Evolutionary conservation across 1,140 invertebrate species (phyloP).

Genomic region (Leptopilina boulardi): DNA sequence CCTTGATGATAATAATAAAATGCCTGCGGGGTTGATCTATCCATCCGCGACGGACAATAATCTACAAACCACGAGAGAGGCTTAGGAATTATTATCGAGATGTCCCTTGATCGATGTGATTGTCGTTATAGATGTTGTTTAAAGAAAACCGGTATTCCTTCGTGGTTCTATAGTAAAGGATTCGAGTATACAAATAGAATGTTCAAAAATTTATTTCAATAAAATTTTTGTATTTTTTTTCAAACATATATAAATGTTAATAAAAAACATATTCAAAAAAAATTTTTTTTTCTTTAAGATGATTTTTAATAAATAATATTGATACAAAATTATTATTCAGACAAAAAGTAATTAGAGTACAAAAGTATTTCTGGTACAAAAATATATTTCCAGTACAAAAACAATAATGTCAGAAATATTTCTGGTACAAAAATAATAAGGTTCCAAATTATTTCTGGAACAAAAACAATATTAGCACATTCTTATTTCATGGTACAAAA

Average conservation of each 20-base stretch:
- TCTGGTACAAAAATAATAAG: not conserved
- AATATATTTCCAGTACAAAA: no score
- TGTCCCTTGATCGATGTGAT: constrained; percentile 74
- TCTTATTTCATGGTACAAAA: not conserved
- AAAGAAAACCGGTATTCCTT: constrained; percentile 68
- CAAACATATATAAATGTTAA: not conserved
- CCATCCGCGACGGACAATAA: constrained; percentile 40
- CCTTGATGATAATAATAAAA: constrained; percentile 55
- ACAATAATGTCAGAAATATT: no score
- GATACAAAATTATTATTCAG: no score
- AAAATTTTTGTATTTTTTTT: not conserved
- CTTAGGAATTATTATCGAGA: constrained; percentile 71
- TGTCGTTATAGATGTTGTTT: constrained; percentile 70
- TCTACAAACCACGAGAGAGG: constrained; percentile 39
- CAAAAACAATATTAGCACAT: no score
- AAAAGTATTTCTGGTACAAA: no score
- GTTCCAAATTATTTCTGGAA: not conserved
- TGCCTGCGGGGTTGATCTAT: constrained; percentile 58
- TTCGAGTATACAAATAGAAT: constrained; percentile 6
- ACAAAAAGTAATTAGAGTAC: no score
- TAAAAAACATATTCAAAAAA: no score
- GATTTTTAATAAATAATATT: no score
- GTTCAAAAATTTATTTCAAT: not conserved
- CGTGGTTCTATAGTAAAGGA: constrained; percentile 38
- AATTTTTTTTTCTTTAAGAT: no score